A percentile compares a stretch with the other conserved stretches of the same genome.
These are phyloP conservation scores for Epistrophe eligans DNA, from an alignment of 2,888 invertebrate species.

Conservation along the genomic window DNA sequence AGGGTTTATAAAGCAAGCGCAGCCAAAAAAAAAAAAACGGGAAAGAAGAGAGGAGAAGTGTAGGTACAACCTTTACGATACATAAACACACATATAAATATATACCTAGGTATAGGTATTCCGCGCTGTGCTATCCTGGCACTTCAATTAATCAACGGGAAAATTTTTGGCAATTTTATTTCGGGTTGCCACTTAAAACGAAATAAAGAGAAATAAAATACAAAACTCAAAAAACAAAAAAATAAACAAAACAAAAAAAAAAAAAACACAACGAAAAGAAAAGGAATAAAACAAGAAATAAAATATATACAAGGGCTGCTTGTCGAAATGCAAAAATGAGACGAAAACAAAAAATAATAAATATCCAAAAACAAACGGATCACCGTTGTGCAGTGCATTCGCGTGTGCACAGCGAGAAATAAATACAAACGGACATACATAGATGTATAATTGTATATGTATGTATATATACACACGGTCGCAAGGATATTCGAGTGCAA, in stretches of 20 bases:
- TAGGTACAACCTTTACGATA: background rate
- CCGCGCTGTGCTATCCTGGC: conserved; percentile 70
- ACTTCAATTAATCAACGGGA: conserved; percentile 76
- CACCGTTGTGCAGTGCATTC: conserved; percentile 74
- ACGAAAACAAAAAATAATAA: conserved; percentile 43
- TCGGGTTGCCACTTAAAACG: conserved; percentile 74
- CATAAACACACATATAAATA: background rate
- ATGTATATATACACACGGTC: conserved; percentile 31
- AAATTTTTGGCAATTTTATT: conserved; percentile 76
- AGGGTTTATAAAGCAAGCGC: conserved; percentile 20
- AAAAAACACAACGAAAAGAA: conserved; percentile 35
- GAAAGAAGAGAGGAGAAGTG: background rate
- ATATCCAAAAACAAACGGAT: conserved; percentile 66
- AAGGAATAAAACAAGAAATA: conserved; percentile 62
- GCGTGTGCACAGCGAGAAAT: conserved; percentile 68
- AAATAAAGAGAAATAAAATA: conserved; percentile 69
- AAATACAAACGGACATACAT: conserved; percentile 34
- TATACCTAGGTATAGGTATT: background rate
- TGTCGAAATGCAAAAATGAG: conserved; percentile 65
- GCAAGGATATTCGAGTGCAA: conserved; percentile 69
- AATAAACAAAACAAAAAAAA: too few relatives aligned
- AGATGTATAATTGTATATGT: too few relatives aligned
- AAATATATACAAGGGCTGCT: conserved; percentile 62
- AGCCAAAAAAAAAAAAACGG: background rate
- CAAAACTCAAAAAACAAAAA: conserved; percentile 52